Percentiles rank a stretch among this genome's conserved stretches.
Conservation (phyloP, 1,140 invertebrate genomes). For the Trichonephila inaurata region DNA sequence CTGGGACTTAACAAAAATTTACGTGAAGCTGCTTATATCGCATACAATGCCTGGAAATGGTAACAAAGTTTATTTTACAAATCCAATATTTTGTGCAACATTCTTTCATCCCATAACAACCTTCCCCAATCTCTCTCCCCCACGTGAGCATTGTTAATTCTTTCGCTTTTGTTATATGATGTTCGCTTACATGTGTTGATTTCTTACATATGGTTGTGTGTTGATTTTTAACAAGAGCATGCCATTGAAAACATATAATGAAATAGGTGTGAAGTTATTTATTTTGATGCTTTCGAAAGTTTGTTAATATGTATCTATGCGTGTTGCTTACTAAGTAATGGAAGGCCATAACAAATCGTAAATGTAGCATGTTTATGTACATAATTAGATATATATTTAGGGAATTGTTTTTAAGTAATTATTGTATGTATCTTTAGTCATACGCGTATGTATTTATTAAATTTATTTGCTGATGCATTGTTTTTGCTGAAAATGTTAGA, state of each 20-base stretch:
- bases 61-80: background rate
- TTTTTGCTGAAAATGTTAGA: too few relatives aligned
- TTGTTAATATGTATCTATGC: background rate
- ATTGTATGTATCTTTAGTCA: too few relatives aligned
- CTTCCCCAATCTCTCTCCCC: background rate
- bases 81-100: background rate
- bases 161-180: background rate
- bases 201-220: background rate
- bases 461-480: too few relatives aligned
- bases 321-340: too few relatives aligned
- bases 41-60: background rate
- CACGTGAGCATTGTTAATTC: constrained; percentile 24
- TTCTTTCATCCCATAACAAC: background rate
- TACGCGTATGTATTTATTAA: too few relatives aligned
- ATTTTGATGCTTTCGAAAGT: background rate
- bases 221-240: background rate
- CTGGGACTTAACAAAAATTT: background rate
- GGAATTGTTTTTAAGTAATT: too few relatives aligned
- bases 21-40: background rate
- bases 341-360: too few relatives aligned
- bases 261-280: background rate
- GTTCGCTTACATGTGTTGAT: background rate
- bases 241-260: background rate
- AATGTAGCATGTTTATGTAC: too few relatives aligned
- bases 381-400: too few relatives aligned